Evolutionary conservation across 2,797 vertebrate species (phyloP).

Genomic region (Octomys mimax): DNA sequence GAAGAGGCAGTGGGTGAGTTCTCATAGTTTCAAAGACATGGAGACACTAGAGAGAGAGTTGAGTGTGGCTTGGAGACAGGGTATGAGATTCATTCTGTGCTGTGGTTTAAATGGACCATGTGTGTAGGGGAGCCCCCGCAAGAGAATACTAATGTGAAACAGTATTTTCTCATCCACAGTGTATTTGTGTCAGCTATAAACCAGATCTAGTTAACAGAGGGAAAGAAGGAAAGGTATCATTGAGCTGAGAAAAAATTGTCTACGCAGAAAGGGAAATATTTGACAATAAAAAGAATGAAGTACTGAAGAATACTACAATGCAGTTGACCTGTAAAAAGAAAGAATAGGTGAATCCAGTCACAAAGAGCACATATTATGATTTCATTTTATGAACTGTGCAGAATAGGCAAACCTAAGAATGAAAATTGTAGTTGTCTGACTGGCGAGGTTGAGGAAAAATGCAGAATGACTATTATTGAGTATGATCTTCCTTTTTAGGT

Average conservation of each 20-base stretch:
- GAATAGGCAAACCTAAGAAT: slow-evolving; percentile 15
- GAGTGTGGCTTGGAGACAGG: neutral
- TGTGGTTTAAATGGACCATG: neutral
- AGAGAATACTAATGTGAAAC: neutral
- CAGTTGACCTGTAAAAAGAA: neutral
- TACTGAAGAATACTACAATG: neutral
- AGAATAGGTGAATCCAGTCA: neutral
- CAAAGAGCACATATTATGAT: neutral
- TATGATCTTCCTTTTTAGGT: neutral
- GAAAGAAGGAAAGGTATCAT: neutral
- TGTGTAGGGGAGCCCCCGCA: neutral
- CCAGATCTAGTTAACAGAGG: neutral
- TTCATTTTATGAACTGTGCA: neutral
- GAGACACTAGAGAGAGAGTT: neutral
- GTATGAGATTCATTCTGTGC: neutral
- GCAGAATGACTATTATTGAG: neutral
- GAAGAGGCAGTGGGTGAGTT: neutral
- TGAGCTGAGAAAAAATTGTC: slow-evolving; percentile 3
- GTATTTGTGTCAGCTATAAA: neutral
- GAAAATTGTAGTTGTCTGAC: neutral
- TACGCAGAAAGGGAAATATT: neutral
- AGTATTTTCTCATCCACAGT: neutral
- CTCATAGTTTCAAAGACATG: neutral
- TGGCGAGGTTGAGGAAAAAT: neutral
- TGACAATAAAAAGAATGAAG: slow-evolving; percentile 13